Evolutionary conservation across 2,797 vertebrate genomes (phyloP), one percentile per base, ranked within the genome.

Genomic region (Falco novaeseelandiae): DNA sequence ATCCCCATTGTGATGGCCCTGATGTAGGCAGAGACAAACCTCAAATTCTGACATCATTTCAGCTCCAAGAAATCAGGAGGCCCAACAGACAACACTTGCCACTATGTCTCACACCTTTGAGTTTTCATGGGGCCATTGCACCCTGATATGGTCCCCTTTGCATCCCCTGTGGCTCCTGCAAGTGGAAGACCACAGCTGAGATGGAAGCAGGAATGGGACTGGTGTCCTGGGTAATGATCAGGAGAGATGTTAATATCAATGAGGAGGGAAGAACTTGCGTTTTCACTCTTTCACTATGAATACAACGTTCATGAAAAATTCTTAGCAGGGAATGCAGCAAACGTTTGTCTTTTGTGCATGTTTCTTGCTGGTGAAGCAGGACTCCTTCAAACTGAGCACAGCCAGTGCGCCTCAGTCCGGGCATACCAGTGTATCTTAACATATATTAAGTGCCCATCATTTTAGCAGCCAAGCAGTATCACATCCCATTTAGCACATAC

Each of bases 401-500:
- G 54, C 20, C 52, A 55, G 44, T 14, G 20, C 59, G 30, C 42
- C 30, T 93, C 66, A 69, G 40, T 77, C 78, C 61, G 65, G 67
- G 29, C 59, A 82, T 44, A 59, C 26, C 0, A 2, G 44, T 3
- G 12, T 80, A 58, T 69, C 69, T 83, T 48, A 88, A 40, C 0
- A 1, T 81, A 65, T 88, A 83, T 74, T 86, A 72, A 93, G 34
- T 78, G 52, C 46, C 63, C 32, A 69, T 92, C 78, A 51, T 74
- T 92, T 87, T 36, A 85, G 61, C n/a, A 93, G 57, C 67, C 90
- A 93, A 93, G 86, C 55, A 83, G 44, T 61, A 82, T 51, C 81
- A 54, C n/a, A 3, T 85, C 58, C 76, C 84, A 65, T 94, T 93
- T 93, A 93, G 74, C 90, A 92, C 42, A 95, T 34, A 85, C 59